Base-by-base conservation (phyloP, 1,140 invertebrate species). In the Heterodera schachtii region DNA sequence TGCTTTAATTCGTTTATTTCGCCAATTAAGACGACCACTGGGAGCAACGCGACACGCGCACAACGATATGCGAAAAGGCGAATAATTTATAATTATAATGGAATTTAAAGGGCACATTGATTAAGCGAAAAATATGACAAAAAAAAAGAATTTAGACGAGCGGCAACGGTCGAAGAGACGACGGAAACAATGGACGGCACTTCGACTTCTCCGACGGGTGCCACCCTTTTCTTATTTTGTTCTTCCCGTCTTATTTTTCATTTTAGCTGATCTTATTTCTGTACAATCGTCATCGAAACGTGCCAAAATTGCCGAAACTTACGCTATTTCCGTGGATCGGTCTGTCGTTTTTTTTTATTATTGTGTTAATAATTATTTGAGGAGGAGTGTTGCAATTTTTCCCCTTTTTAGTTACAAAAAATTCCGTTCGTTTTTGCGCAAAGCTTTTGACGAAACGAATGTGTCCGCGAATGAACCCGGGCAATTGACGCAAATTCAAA, bases 321-420 rank as follows among this genome's bases (percentile, higher is more conserved):
- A 77, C n/a, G 83, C 82, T 9, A 89, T 87, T 69, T 88, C 87
- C 13, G 81, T 90, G 44, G 84, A 88, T 74, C 46, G 85, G 84
- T 87, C 60, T 7, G 57, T 80, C 31, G 31, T 1, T 41, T 43
- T 79, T 70, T 73, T 77, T 16, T 82, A 13, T 77, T 75, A 7
- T 43, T 7, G 8, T 6, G 11, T 79, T 82, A 4, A n/a, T 8
- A 52, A 52, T 52, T 2, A 2, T 52, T 52, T 31, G 31, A 31
- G 31, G 31, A 0, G 31, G 31, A 31, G 1, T 31, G 31, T 31
- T 31, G 31, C 31, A 31, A 52, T 52, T 6, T 52, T 52, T 2
- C 11, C 41, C 79, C 46, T 79, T 86, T 89, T 82, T 70, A 89
- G 87, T n/a, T 90, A 87, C 75, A 86, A 88, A 69, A 67, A 79